A percentile compares a stretch with the other conserved stretches of the same genome.
phyloP scores from a whole-genome alignment of 2,113 vertebrate species.

The Oostethus manadensis region DNA sequence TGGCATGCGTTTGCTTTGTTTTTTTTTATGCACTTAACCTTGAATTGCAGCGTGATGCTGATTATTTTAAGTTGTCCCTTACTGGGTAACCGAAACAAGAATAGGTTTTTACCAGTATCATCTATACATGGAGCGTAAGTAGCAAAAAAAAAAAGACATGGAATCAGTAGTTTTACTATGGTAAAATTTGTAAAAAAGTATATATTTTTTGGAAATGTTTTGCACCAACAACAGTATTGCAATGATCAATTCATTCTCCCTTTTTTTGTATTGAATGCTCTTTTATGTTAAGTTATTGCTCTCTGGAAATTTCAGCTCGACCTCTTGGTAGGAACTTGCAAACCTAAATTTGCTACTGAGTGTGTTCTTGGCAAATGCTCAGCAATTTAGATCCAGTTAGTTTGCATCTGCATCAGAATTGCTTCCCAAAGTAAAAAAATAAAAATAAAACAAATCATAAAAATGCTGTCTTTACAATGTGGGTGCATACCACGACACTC shows the following conservation, averaged over 20 bases:
- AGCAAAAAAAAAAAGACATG: neutral
- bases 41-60: conserved; percentile 22
- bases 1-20: neutral
- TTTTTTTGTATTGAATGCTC: neutral
- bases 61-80: conserved; percentile 31
- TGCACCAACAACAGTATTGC: conserved; percentile 29
- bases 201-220: neutral
- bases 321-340: neutral
- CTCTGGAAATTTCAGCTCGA: conserved; percentile 6
- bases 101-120: neutral
- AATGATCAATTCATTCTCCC: conserved; percentile 12
- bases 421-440: conserved; percentile 8
- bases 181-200: neutral
- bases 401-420: conserved; percentile 15
- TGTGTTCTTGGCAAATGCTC: conserved; percentile 5
- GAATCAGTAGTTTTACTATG: neutral
- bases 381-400: neutral
- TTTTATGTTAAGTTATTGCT: conserved; percentile 10
- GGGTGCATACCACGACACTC: conserved; percentile 32
- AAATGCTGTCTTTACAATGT: conserved; percentile 17
- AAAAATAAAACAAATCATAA: no score
- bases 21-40: conserved; percentile 42
- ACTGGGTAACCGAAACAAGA: conserved; percentile 14
- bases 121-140: neutral
- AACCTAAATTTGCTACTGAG: conserved; percentile 14